Base-by-base conservation (phyloP, 2,797 vertebrate genomes). In the Macroramphosus scolopax region DNA sequence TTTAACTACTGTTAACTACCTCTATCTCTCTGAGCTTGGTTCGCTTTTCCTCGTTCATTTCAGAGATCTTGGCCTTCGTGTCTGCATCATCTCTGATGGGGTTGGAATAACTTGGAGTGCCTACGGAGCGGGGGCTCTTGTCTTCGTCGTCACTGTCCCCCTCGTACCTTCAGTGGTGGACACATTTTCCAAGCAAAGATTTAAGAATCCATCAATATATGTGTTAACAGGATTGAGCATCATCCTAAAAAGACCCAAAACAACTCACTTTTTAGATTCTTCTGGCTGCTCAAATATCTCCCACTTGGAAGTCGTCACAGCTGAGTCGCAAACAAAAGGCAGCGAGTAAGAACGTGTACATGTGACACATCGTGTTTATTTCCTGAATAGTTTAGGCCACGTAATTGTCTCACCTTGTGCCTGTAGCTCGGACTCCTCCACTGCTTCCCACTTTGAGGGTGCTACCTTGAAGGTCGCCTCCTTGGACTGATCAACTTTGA, bases 271-370 rank as follows among this genome's bases (percentile, higher is more conserved):
- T 78, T 91, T 93, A 80, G 91, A 86, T 82, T 95, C 95, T 69
- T 95, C 95, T 17, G 94, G 94, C 63, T 92, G 92, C 71, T 98
- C 96, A 87, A 98, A 95, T 25, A 91, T 66, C 66, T 99, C 96
- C 96, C 96, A 99, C 72, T 99, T 99, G 15, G 96, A 99, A 24
- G 96, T 98, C 9, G 95, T 99, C 54, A 98, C 92, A 65, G 96
- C 96, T 99, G 57, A 68, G 34, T 30, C 51, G 61, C 8, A 46
- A 51, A 72, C 1, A 28, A 16, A 56, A 39, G 4, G 51, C 3
- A 18, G 7, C 13, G 12, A 44, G 3, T 33, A n/a, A 31, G 8
- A 16, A n/a, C n/a, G n/a, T n/a, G n/a, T n/a, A n/a, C n/a, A n/a
- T n/a, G n/a, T n/a, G n/a, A n/a, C n/a, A n/a, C n/a, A n/a, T n/a